Percentiles rank a stretch among this genome's conserved stretches.
phyloP scores from a whole-genome alignment of 2,888 invertebrate species.

The Proisotoma minuta region DNA sequence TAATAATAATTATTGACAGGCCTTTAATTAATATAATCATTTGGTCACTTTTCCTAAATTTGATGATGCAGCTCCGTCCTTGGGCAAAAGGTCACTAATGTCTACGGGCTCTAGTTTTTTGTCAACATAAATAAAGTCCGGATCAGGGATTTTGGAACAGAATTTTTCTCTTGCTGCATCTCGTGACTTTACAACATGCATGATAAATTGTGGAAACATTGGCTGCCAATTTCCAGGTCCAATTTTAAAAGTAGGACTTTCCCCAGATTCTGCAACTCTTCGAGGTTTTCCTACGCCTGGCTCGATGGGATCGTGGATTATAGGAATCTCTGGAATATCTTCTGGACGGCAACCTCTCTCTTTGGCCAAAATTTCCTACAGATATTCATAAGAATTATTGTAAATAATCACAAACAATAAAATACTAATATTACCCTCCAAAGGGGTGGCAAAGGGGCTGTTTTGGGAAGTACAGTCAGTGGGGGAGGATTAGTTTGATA shows the following conservation, averaged over 20 bases:
- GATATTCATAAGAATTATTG: neutral
- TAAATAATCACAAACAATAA: neutral
- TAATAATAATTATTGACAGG: no score
- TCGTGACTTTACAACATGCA: constrained; percentile 27
- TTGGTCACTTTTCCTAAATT: neutral
- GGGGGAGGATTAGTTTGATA: constrained; percentile 27
- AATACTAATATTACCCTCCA: constrained; percentile 27
- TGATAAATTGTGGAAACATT: constrained; percentile 23
- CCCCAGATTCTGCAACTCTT: constrained; percentile 22
- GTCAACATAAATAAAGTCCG: constrained; percentile 21
- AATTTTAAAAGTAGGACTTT: constrained; percentile 32
- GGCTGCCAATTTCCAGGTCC: constrained; percentile 27
- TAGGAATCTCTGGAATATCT: constrained; percentile 25
- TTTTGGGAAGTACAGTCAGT: constrained; percentile 25
- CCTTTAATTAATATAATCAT: neutral
- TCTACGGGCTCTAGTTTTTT: constrained; percentile 14
- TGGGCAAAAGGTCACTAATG: neutral
- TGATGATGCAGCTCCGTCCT: neutral
- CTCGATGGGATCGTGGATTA: constrained; percentile 18
- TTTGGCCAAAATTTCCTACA: constrained; percentile 25
- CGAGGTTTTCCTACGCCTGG: constrained; percentile 18
- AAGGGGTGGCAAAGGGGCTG: constrained; percentile 33
- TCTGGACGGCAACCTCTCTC: constrained; percentile 17
- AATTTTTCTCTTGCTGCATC: constrained; percentile 27
- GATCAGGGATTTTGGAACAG: constrained; percentile 8